These are phyloP conservation scores for Ricordea florida DNA, from an alignment of 92 coral and sea anemone species.

Conservation along the genomic window DNA sequence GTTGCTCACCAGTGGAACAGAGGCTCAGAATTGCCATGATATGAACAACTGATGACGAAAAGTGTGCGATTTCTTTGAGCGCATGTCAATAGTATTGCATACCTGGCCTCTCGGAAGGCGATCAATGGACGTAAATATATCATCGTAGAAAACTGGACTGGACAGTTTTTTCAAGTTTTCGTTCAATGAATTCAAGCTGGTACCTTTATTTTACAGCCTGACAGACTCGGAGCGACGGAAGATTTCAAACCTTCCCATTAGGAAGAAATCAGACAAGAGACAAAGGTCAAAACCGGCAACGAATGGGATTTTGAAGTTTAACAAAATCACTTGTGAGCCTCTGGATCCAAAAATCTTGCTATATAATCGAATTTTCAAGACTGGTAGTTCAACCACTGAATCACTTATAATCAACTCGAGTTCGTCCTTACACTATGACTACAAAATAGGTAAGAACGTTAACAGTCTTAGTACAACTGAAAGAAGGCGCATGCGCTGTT, in stretches of 20 bases:
- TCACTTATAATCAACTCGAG: slow-evolving; percentile 50
- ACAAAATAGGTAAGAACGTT: slow-evolving; percentile 50
- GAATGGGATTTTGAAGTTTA: slow-evolving; percentile 51
- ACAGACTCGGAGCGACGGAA: neutral
- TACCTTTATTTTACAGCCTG: neutral
- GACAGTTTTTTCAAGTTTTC: too few species aligned
- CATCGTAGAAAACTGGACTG: too few species aligned
- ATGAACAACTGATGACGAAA: too few species aligned
- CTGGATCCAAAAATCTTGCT: slow-evolving; percentile 53
- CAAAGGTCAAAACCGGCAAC: neutral
- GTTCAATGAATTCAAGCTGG: neutral
- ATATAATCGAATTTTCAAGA: slow-evolving; percentile 67
- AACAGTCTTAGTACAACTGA: too few species aligned
- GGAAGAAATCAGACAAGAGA: neutral
- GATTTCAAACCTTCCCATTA: neutral
- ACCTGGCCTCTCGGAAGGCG: too few species aligned
- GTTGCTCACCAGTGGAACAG: too few species aligned
- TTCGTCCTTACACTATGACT: slow-evolving; percentile 30
- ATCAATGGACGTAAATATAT: too few species aligned
- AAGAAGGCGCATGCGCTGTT: too few species aligned
- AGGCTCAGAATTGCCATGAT: too few species aligned
- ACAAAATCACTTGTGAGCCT: slow-evolving; percentile 38
- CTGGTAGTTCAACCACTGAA: slow-evolving; percentile 69
- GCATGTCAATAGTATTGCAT: too few species aligned
- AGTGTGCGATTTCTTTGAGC: too few species aligned